phyloP scores from a whole-genome alignment of 2,888 invertebrate genomes.

The Tetanocera ferruginea region DNA sequence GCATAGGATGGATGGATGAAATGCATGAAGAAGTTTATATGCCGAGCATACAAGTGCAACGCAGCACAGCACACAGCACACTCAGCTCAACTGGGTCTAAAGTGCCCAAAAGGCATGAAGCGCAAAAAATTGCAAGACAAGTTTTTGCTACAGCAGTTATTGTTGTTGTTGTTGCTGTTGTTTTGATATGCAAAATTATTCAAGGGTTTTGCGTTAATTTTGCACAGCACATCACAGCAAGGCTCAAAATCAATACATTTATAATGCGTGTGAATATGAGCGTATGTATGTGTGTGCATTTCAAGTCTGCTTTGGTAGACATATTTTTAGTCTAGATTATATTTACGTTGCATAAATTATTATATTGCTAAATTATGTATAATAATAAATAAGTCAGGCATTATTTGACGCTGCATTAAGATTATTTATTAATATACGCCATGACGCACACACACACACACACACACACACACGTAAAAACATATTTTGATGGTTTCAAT shows the following conservation, averaged over 20 bases:
- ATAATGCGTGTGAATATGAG: not conserved
- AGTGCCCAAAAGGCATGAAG: conserved; percentile 48
- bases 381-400: conserved; percentile 22
- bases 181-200: conserved; percentile 53
- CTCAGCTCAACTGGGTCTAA: not conserved
- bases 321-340: conserved; percentile 27
- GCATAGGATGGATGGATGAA: not conserved
- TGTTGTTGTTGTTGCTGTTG: conserved; percentile 40
- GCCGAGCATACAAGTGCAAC: not conserved
- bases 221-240: not conserved
- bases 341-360: conserved; percentile 19
- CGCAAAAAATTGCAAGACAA: conserved; percentile 48
- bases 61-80: not conserved
- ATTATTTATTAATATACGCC: not conserved
- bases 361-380: conserved; percentile 4
- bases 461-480: too few relatives aligned
- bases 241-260: not conserved
- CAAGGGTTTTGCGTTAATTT: conserved; percentile 39
- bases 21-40: not conserved
- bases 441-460: too few relatives aligned
- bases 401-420: not conserved
- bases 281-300: not conserved
- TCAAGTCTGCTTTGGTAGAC: not conserved
- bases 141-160: conserved; percentile 13
- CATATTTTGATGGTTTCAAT: too few relatives aligned